Evolutionary conservation across 2,113 vertebrate species (phyloP).

Genomic region (Halichoerus grypus): DNA sequence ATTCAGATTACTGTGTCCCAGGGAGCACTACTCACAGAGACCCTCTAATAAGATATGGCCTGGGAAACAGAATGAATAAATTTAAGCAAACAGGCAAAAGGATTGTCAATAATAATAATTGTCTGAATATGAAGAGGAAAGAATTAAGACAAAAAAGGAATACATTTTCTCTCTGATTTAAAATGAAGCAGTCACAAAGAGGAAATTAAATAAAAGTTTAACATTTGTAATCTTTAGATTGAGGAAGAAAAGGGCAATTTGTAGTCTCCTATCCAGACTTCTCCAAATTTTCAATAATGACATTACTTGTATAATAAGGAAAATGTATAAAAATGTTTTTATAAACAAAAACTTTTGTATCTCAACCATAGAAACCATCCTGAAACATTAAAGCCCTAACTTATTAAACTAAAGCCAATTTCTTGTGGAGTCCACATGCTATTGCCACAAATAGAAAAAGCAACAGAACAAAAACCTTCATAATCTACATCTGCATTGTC

Average conservation of each 20-base stretch:
- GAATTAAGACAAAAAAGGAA: conserved; percentile 24
- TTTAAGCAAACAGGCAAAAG: background rate
- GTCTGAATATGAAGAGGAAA: background rate
- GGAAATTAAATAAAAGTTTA: conserved; percentile 37
- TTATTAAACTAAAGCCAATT: background rate
- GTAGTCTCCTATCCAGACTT: background rate
- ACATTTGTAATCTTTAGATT: background rate
- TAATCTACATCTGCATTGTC: background rate
- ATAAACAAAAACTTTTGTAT: conserved; percentile 30
- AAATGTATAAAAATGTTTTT: conserved; percentile 43
- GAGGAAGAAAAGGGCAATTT: conserved; percentile 10
- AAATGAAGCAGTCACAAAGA: conserved; percentile 43
- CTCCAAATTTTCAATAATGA: background rate
- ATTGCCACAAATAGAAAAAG: background rate
- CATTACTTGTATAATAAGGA: background rate
- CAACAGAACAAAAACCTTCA: background rate
- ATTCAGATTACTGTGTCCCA: background rate
- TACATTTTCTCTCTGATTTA: conserved; percentile 48
- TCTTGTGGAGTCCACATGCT: background rate
- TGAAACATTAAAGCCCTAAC: conserved; percentile 18
- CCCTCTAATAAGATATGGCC: background rate
- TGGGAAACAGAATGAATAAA: background rate
- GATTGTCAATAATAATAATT: background rate
- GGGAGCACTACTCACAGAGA: background rate
- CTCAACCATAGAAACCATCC: conserved; percentile 38